Conservation (phyloP, 1,140 invertebrate species). For the Gryon sp. region DNA sequence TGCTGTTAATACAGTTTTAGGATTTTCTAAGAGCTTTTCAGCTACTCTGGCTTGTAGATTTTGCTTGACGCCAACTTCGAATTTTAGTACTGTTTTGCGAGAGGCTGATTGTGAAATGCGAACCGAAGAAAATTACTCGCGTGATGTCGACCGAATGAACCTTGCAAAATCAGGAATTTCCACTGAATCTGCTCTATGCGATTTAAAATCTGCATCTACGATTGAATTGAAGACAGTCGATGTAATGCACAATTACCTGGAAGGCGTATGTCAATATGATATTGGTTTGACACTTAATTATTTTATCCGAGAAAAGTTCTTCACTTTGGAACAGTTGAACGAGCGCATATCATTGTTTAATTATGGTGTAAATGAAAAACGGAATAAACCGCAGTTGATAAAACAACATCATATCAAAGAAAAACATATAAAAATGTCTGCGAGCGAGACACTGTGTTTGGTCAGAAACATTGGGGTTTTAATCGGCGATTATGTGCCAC, state of each 20-base stretch:
- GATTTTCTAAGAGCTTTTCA: background rate
- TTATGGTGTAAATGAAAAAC: constrained; percentile 18
- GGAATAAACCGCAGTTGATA: constrained; percentile 11
- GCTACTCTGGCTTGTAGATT: constrained; percentile 2
- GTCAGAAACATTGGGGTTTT: constrained; percentile 25
- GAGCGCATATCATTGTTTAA: background rate
- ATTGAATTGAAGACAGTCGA: constrained; percentile 10
- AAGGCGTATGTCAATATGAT: background rate
- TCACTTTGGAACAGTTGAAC: constrained; percentile 3
- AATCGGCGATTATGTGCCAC: constrained; percentile 17
- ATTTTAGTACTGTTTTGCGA: background rate
- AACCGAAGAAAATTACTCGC: constrained; percentile 16
- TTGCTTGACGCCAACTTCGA: background rate
- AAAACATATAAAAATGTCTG: constrained; percentile 31
- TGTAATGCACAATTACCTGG: background rate
- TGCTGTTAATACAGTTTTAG: constrained; percentile 14
- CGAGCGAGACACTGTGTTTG: constrained; percentile 20
- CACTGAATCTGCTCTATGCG: background rate
- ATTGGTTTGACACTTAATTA: background rate
- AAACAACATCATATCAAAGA: constrained; percentile 5
- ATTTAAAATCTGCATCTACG: constrained; percentile 11
- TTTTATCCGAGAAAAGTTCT: background rate
- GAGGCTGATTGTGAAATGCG: constrained; percentile 16
- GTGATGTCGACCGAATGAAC: constrained; percentile 15
- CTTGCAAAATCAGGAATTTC: constrained; percentile 5